Conservation (phyloP, 2,113 vertebrate genomes). For the Esox niger region DNA sequence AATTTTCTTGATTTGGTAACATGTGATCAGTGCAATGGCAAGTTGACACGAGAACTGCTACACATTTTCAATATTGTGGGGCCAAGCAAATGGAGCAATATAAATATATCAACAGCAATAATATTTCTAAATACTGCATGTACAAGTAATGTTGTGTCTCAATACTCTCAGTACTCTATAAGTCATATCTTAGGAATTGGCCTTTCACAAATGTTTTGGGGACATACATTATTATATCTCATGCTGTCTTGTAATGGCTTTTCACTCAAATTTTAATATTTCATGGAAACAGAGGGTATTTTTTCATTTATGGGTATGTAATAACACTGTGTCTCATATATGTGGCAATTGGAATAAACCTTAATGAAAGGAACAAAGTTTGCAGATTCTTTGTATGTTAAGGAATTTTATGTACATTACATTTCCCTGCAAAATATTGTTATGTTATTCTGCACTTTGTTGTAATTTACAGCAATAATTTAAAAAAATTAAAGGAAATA, state of each 20-base stretch:
- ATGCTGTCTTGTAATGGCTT: too few species aligned
- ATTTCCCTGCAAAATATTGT: background rate
- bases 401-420: too few species aligned
- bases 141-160: conserved; percentile 72
- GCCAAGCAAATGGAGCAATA: conserved; percentile 40
- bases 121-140: conserved; percentile 92
- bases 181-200: background rate
- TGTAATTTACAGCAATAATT: background rate
- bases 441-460: background rate
- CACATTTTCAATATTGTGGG: background rate
- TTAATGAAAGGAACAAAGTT: too few species aligned
- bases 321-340: background rate
- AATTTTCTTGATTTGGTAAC: background rate
- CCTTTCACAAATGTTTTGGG: too few species aligned
- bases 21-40: background rate
- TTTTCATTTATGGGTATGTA: too few species aligned
- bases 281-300: too few species aligned
- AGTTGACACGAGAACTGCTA: background rate
- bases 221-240: too few species aligned
- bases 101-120: too few species aligned
- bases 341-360: too few species aligned
- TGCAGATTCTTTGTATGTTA: too few species aligned
- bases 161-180: conserved; percentile 83
- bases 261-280: too few species aligned
- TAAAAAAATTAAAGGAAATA: background rate